phyloP scores from a whole-genome alignment of 2,888 invertebrate genomes.

The Eilema griseolum region DNA sequence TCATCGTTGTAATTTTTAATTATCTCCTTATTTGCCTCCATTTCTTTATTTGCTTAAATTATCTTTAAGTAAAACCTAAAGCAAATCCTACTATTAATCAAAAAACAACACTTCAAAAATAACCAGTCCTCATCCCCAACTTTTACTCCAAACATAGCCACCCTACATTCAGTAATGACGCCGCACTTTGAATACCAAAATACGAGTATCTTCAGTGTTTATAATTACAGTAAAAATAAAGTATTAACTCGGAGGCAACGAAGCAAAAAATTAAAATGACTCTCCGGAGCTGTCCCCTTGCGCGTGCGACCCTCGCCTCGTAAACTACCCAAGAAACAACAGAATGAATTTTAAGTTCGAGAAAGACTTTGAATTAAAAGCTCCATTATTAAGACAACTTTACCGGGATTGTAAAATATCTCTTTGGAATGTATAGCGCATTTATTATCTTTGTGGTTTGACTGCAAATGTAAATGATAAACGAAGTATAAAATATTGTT shows the following conservation, averaged over 20 bases:
- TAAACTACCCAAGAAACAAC: constrained; percentile 26
- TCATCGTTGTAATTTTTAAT: not conserved
- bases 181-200: constrained; percentile 57
- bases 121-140: not conserved
- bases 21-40: not conserved
- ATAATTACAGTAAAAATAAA: constrained; percentile 79
- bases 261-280: constrained; percentile 82
- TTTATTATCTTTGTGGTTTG: not conserved
- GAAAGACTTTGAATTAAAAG: constrained; percentile 2
- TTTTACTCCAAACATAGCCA: not conserved
- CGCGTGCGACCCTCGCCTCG: constrained; percentile 24
- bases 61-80: not conserved
- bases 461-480: too few species aligned
- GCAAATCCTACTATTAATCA: too few species aligned
- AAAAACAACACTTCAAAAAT: too few species aligned
- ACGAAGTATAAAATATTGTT: too few species aligned
- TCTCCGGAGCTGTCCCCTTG: constrained; percentile 42
- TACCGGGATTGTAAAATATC: not conserved
- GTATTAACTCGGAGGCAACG: constrained; percentile 65
- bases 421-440: not conserved
- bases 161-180: constrained; percentile 27
- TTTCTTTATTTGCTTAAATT: not conserved
- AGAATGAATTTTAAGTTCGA: constrained; percentile 10
- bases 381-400: not conserved
- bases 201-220: constrained; percentile 59